Percentiles rank a stretch among this genome's conserved stretches.
These are phyloP conservation scores for Apis florea DNA, from an alignment of 1,140 invertebrate species.

Conservation along the genomic window DNA sequence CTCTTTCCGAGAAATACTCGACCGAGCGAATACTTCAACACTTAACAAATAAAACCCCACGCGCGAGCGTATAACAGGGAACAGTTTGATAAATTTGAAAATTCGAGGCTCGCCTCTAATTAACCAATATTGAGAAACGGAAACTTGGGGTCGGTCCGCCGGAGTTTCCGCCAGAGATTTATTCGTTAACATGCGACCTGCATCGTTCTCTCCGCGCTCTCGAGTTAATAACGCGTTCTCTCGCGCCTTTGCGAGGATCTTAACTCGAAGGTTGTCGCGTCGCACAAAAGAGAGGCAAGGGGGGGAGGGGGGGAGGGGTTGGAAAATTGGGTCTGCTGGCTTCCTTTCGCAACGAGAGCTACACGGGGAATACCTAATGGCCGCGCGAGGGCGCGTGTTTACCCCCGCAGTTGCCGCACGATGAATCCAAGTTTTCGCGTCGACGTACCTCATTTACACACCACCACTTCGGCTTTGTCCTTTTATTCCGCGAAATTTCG, in stretches of 20 bases:
- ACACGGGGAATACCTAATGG: conserved; percentile 52
- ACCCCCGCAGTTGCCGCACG: conserved; percentile 16
- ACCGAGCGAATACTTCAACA: too few relatives aligned
- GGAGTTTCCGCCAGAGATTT: not conserved
- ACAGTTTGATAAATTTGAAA: too few relatives aligned
- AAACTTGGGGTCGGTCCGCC: not conserved
- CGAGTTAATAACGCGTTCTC: conserved; percentile 59
- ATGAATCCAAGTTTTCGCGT: conserved; percentile 46
- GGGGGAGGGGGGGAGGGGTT: too few relatives aligned
- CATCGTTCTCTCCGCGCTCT: not conserved
- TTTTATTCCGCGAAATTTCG: conserved; percentile 5
- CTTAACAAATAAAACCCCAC: too few relatives aligned
- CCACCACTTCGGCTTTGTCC: conserved; percentile 1
- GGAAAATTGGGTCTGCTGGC: conserved; percentile 52
- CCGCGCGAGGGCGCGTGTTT: conserved; percentile 29
- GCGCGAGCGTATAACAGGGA: too few relatives aligned
- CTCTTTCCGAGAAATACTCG: too few relatives aligned
- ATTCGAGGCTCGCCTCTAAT: too few relatives aligned
- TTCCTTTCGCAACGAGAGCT: conserved; percentile 24
- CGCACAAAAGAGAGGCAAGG: conserved; percentile 48
- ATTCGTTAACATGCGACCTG: not conserved
- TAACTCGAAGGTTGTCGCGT: conserved; percentile 48
- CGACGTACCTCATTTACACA: conserved; percentile 27
- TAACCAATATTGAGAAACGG: not conserved
- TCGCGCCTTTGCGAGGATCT: conserved; percentile 48